Evolutionary conservation across 2,888 invertebrate species (phyloP), one percentile per base, ranked within the genome.

Genomic region (Philopedon plagiatum): DNA sequence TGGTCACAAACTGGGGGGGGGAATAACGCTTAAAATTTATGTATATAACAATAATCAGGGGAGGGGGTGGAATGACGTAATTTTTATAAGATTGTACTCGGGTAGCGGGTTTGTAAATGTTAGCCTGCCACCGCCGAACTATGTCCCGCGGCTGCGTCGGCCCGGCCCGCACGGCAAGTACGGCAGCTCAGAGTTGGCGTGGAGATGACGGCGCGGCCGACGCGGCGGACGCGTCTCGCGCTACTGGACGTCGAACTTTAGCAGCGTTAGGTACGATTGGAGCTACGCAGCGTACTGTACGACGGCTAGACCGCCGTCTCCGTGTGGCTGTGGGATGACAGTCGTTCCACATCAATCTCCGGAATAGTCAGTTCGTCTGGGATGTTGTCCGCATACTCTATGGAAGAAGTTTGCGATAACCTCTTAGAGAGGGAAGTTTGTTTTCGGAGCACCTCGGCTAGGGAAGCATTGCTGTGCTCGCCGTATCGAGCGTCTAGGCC

Each of bases 401-500:
- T 93, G 89, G 94, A 94, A 88, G 95, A 94, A 88, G 93, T 91
- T 88, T 95, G 95, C 84, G 95, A 95, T 87, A 95, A 92, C 85
- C 96, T 93, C 90, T 96, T 96, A 86, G 92, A 93, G 81, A 96
- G 90, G 86, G 95, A 95, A 84, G 95, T 92, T 91, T 96, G 96
- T 90, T 96, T 96, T 87, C 95, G 94, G 84, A 96, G 92, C 86
- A 95, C 95, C 89, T 96, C 96, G 76, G 95, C 96, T 86, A 96
- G 91, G 88, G 95, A 94, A 86, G 94, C 93, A 90, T 94, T 95
- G 86, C 94, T 94, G 88, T 94, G 93, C 89, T 95, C 95, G 88
- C 96, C 94, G 85, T 92, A 93, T 85, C 96, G 94, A 87, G 96
- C 92, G 90, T 98, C 98, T 89, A 98, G 92, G 88, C 98, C 98